Evolutionary conservation across 2,888 invertebrate genomes (phyloP).

Genomic region (Salpingus planirostris): DNA sequence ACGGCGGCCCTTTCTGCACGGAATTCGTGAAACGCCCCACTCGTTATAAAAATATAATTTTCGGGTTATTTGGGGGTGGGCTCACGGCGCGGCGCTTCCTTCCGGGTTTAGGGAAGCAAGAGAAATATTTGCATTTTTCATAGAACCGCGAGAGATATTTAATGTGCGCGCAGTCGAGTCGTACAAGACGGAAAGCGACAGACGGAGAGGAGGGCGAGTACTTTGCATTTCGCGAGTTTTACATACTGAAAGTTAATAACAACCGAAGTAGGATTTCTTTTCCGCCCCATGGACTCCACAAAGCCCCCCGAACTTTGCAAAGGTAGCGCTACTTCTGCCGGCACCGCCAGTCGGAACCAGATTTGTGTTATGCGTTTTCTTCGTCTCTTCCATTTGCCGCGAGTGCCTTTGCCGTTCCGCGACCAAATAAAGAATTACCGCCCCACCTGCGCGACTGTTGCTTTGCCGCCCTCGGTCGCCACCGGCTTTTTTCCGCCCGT

Average conservation of each 20-base stretch:
- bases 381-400: slow-evolving; percentile 10
- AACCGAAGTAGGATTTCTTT: slow-evolving; percentile 20
- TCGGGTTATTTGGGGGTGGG: too few relatives aligned
- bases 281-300: slow-evolving; percentile 20
- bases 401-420: slow-evolving; percentile 8
- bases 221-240: slow-evolving; percentile 8
- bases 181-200: slow-evolving; percentile 4
- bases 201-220: slow-evolving; percentile 4
- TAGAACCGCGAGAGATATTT: slow-evolving; percentile 5
- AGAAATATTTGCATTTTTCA: slow-evolving; percentile 6
- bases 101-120: too few relatives aligned
- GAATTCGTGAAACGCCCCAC: too few relatives aligned
- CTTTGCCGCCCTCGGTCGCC: too few relatives aligned
- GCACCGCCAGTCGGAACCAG: slow-evolving; percentile 15
- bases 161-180: slow-evolving; percentile 6
- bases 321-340: slow-evolving; percentile 12
- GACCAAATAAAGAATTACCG: slow-evolving; percentile 10
- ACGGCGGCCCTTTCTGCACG: too few relatives aligned
- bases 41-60: too few relatives aligned
- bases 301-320: slow-evolving; percentile 15
- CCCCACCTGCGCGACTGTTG: too few relatives aligned
- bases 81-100: too few relatives aligned
- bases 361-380: slow-evolving; percentile 17
- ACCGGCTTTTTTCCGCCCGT: too few relatives aligned
- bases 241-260: slow-evolving; percentile 19